Percentiles rank a stretch among this genome's conserved stretches.
Evolutionary conservation across 2,888 invertebrate genomes (phyloP).

Genomic region (Lamellibrachia satsuma): DNA sequence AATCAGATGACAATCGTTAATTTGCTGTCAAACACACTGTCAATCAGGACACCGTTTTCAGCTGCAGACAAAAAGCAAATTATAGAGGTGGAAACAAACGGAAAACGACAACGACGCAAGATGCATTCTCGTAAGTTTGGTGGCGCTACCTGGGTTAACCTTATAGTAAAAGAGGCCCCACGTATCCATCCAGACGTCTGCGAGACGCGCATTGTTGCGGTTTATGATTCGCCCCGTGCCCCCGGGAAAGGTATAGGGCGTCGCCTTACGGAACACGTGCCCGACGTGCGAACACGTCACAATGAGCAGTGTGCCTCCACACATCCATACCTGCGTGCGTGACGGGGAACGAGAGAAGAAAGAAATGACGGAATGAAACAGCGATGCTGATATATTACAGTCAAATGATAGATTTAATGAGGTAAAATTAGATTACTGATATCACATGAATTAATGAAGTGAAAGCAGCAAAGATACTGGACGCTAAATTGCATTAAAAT

Average conservation of each 20-base stretch:
- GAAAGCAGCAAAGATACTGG: no score
- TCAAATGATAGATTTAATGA: not conserved
- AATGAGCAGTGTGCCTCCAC: constrained; percentile 50
- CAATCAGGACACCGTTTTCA: not conserved
- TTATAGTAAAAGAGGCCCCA: constrained; percentile 76
- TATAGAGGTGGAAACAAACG: not conserved
- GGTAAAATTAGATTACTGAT: not conserved
- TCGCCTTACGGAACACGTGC: constrained; percentile 66
- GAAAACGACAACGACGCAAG: not conserved
- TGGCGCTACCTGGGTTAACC: constrained; percentile 67
- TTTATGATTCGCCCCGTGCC: constrained; percentile 83
- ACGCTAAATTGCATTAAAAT: no score
- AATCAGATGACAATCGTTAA: not conserved
- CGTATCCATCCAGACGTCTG: constrained; percentile 99
- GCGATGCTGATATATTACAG: not conserved
- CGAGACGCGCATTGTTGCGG: constrained; percentile 95
- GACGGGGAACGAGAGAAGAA: not conserved
- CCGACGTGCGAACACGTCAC: constrained; percentile 53
- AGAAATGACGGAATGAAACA: not conserved
- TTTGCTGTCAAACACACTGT: not conserved
- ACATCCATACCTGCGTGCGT: constrained; percentile 50
- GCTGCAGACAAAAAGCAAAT: not conserved
- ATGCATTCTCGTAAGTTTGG: not conserved
- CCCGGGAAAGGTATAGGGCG: constrained; percentile 97
- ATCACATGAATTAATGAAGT: not conserved